Percentiles rank a stretch among this genome's conserved stretches.
phyloP scores from a whole-genome alignment of 2,888 invertebrate species.

The Steromphala cineraria region DNA sequence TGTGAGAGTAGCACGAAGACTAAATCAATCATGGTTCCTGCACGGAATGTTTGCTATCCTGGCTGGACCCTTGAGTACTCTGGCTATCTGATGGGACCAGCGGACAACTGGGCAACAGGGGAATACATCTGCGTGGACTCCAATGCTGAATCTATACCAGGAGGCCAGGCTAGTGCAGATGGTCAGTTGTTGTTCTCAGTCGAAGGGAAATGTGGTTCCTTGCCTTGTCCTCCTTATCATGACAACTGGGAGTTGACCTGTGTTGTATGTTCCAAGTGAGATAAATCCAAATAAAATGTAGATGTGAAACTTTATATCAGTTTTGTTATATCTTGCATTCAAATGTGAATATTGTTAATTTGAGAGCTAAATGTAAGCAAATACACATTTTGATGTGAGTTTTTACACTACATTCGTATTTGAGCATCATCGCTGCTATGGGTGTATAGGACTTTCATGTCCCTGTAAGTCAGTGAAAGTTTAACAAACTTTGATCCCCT shows the following conservation, averaged over 20 bases:
- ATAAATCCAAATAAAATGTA: too few relatives aligned
- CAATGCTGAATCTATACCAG: constrained; percentile 25
- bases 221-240: constrained; percentile 32
- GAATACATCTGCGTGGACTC: constrained; percentile 32
- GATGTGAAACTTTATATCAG: too few relatives aligned
- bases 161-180: not conserved
- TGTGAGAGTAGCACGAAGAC: not conserved
- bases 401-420: too few relatives aligned
- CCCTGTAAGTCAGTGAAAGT: too few relatives aligned
- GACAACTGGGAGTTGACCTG: constrained; percentile 30
- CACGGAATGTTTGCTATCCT: not conserved
- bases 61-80: not conserved
- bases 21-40: not conserved
- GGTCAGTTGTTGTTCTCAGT: constrained; percentile 31
- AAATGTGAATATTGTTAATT: too few relatives aligned
- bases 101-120: not conserved
- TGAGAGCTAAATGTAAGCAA: too few relatives aligned
- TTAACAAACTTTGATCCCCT: too few relatives aligned
- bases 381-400: too few relatives aligned
- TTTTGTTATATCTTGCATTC: too few relatives aligned
- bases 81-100: not conserved
- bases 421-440: too few relatives aligned
- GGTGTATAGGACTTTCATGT: too few relatives aligned
- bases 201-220: constrained; percentile 29
- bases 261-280: constrained; percentile 21